Evolutionary conservation across 2,888 invertebrate species (phyloP).

Genomic region (Philhelius pedissequus): DNA sequence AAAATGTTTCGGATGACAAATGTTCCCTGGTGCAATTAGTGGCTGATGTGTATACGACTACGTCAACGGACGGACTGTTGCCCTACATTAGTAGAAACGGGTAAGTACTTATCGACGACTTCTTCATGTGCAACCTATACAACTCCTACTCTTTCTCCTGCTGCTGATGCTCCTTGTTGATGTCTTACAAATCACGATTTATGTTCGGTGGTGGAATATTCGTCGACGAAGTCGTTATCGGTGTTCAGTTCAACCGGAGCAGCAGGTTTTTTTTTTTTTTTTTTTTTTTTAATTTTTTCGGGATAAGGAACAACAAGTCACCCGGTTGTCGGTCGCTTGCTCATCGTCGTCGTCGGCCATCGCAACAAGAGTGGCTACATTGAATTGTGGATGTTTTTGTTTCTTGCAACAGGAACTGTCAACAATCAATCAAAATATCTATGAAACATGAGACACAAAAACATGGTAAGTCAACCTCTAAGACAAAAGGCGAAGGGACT

Average conservation of each 20-base stretch:
- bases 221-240: neutral
- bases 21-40: conserved; percentile 63
- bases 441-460: neutral
- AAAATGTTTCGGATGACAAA: conserved; percentile 64
- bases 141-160: neutral
- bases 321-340: neutral
- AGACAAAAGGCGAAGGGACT: conserved; percentile 9
- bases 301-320: conserved; percentile 34
- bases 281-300: conserved; percentile 38
- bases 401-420: conserved; percentile 16
- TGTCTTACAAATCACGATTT: conserved; percentile 56
- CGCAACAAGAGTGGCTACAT: conserved; percentile 34
- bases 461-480: neutral
- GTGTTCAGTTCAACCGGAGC: conserved; percentile 20
- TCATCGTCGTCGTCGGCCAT: neutral
- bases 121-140: conserved; percentile 1
- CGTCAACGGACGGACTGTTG: neutral
- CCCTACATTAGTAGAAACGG: conserved; percentile 56
- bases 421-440: conserved; percentile 58
- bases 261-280: conserved; percentile 60
- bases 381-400: conserved; percentile 33
- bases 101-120: conserved; percentile 43
- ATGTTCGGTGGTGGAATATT: conserved; percentile 25
- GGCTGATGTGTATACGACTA: conserved; percentile 41
- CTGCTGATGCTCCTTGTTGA: neutral